Base-by-base conservation (phyloP, 2,113 vertebrate species). In the Prolemur simus region DNA sequence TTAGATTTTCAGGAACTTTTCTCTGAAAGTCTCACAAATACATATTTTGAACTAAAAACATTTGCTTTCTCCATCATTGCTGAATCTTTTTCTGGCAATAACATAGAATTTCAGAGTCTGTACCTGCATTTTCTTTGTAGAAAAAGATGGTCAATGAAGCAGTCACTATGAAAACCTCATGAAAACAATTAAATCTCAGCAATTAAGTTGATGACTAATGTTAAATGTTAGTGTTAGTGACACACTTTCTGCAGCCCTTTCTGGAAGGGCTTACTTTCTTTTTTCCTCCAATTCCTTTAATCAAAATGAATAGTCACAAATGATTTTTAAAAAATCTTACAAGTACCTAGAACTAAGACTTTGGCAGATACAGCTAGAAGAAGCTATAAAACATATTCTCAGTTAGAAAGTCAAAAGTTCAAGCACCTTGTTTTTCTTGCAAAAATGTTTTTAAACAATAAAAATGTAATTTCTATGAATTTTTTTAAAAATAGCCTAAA, bases 151-250 rank as follows among this genome's bases (percentile, higher is more conserved):
- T 83, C 91, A 94, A 69, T 95, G 91, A 95, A 93, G 87, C 82
- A 92, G 78, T 95, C 89, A 68, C 85, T 89, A 42, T 47, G 54
- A 93, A 93, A 96, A 87, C 42, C 63, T 96, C 91, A 89, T 68
- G 89, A 92, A 93, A 93, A 97, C 87, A 97, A 95, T 98, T 93
- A 94, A 96, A 95, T 94, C 73, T 91, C 78, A 78, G 73, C 91
- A 95, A 96, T 97, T 82, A 90, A 66, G 23, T 32, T 96, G 94
- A 95, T 95, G 54, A 88, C 84, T 93, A 88, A 97, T 92, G 60
- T 63, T 27, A 63, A 29, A 29, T 63, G 27, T 63, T 63, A 96
- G 91, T 86, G 85, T 87, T 96, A 94, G 95, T 95, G 89, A 73
- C 56, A 94, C 15, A 84, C n/a, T 96, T 92, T 95, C 86, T 80